phyloP scores from a whole-genome alignment of 2,888 invertebrate species.

The Panzeria rudis region DNA sequence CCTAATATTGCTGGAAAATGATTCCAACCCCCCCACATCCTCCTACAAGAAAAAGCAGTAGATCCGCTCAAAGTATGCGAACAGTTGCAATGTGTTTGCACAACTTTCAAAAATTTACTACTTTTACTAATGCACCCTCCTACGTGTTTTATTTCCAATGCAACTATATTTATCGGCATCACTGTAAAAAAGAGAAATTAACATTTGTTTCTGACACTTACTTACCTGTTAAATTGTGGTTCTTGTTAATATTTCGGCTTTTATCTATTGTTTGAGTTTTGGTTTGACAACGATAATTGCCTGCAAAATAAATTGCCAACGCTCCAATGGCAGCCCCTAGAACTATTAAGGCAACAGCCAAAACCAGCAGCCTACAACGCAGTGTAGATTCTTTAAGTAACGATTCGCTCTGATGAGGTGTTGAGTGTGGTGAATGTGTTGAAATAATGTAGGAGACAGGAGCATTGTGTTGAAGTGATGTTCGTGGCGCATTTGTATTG shows the following conservation, averaged over 20 bases:
- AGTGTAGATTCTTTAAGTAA: constrained; percentile 88
- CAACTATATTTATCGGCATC: background rate
- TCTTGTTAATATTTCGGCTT: constrained; percentile 56
- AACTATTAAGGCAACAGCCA: constrained; percentile 82
- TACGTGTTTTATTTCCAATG: too few relatives aligned
- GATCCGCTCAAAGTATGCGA: too few relatives aligned
- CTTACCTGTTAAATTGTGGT: constrained; percentile 64
- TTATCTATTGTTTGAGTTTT: constrained; percentile 52
- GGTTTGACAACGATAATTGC: constrained; percentile 77
- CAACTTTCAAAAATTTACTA: too few relatives aligned
- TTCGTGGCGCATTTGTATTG: constrained; percentile 45
- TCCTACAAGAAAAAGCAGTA: too few relatives aligned
- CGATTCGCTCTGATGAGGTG: constrained; percentile 78
- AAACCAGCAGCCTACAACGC: constrained; percentile 85
- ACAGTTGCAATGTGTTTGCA: too few relatives aligned
- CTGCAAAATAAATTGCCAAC: constrained; percentile 82
- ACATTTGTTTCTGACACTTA: constrained; percentile 60
- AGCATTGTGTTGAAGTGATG: constrained; percentile 76
- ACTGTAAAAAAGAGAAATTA: constrained; percentile 27
- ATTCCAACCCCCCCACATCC: too few relatives aligned
- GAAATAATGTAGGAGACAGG: constrained; percentile 59
- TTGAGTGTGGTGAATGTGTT: constrained; percentile 51
- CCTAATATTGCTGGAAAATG: too few relatives aligned
- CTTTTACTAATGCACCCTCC: too few relatives aligned
- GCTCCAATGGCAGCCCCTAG: constrained; percentile 83